Evolutionary conservation across 2,888 invertebrate genomes (phyloP), one percentile per base, ranked within the genome.

Genomic region (Tuberolachnus salignus): DNA sequence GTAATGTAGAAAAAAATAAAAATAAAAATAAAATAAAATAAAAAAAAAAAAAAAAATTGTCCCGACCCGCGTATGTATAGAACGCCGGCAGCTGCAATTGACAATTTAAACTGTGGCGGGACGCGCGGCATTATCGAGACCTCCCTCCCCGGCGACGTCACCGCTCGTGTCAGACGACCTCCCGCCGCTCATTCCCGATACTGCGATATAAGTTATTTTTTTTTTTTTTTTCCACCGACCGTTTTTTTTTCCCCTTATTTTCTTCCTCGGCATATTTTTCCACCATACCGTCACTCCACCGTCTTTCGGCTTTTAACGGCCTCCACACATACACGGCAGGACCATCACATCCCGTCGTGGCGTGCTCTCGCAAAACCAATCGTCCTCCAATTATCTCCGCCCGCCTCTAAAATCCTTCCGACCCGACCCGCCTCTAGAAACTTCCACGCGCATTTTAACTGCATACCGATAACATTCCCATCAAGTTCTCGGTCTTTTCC

Each of bases 21-120:
- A n/a, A n/a, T n/a, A n/a, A n/a, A n/a, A n/a, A n/a, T n/a, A n/a
- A n/a, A n/a, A n/a, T n/a, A n/a, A n/a, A n/a, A n/a, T n/a, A n/a
- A n/a, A n/a, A n/a, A n/a, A n/a, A n/a, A n/a, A n/a, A n/a, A n/a
- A 57, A 75, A 78, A 59, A 69, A 46, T 66, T 26, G 44, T 64
- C 64, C 55, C 46, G 21, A 19, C 64, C 44, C 14, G n/a, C n/a
- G 42, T 23, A 44, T 61, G 26, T n/a, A 49, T n/a, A 16, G 59
- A 75, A 66, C 34, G 34, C 49, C 49, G 16, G 75, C 75, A 67
- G 69, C 78, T 78, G 78, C 78, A 59, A 69, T 69, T 78, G 78
- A 78, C 78, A 78, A 78, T 78, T 69, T 78, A 69, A 66, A 78
- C 69, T 69, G 78, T 42, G 74, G 21, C 53, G 66, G 44, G 46